Evolutionary conservation across 1,140 invertebrate species (phyloP).

Genomic region (Cotesia chilonis): DNA sequence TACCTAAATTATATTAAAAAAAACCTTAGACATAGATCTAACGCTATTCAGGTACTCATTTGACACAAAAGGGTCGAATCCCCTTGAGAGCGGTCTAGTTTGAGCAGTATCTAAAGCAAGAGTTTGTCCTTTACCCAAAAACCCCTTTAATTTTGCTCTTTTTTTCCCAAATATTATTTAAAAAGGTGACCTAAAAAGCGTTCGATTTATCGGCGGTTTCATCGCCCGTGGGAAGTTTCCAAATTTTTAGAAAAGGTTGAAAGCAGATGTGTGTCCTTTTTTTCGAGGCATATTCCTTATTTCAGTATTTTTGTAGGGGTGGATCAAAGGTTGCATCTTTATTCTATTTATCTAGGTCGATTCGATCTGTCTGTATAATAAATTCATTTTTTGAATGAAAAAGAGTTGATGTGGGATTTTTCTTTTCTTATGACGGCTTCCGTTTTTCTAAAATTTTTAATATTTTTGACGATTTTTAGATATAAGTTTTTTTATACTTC

Average conservation of each 20-base stretch:
- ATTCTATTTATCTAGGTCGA: background rate
- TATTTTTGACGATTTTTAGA: background rate
- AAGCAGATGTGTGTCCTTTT: background rate
- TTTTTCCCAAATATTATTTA: background rate
- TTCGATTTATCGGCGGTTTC: conserved; percentile 31
- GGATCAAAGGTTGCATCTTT: conserved; percentile 20
- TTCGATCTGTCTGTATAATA: background rate
- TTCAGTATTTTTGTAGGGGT: background rate
- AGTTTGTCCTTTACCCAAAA: background rate
- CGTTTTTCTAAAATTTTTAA: background rate
- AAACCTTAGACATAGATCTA: too few relatives aligned
- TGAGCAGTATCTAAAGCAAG: background rate
- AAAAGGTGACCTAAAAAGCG: background rate
- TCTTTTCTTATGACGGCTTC: background rate
- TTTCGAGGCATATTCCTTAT: conserved; percentile 2
- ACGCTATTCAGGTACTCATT: conserved; percentile 9
- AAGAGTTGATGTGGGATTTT: background rate
- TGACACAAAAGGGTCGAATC: conserved; percentile 16
- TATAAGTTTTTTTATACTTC: background rate
- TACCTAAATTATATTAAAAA: too few relatives aligned
- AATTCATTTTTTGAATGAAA: background rate
- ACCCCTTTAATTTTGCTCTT: background rate
- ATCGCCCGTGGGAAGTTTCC: conserved; percentile 39
- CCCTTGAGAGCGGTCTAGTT: background rate
- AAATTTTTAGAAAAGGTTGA: conserved; percentile 22